These are phyloP conservation scores for Pungitius pungitius DNA, from an alignment of 2,113 vertebrate genomes.

Conservation along the genomic window DNA sequence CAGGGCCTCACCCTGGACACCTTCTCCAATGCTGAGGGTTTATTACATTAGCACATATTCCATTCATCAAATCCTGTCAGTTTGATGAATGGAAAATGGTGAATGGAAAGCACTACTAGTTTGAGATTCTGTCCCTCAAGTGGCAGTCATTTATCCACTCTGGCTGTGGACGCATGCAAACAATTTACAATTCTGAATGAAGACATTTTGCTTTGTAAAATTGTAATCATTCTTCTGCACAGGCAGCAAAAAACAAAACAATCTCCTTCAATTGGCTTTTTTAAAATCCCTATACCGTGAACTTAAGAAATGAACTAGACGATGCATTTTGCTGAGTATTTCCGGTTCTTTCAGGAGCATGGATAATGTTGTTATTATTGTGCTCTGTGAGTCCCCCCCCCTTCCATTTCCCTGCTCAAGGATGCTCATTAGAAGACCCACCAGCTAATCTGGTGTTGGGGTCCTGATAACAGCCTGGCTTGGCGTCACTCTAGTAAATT, in stretches of 20 bases:
- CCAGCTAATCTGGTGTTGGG: constrained; percentile 82
- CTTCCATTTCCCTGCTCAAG: constrained; percentile 69
- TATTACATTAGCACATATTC: not conserved
- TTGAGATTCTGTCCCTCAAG: not conserved
- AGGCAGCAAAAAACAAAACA: not conserved
- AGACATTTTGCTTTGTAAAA: not conserved
- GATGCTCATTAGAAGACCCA: constrained; percentile 81
- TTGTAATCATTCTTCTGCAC: not conserved
- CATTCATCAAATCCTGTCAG: not conserved
- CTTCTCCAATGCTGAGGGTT: not conserved
- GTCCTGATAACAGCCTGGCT: constrained; percentile 81
- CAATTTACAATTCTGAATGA: not conserved
- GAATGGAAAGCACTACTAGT: not conserved
- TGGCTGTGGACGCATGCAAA: not conserved
- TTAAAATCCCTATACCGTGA: constrained; percentile 8
- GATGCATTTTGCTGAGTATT: constrained; percentile 50
- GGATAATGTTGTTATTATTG: constrained; percentile 66
- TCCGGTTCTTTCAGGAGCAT: constrained; percentile 55
- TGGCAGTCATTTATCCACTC: not conserved
- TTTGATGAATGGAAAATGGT: not conserved
- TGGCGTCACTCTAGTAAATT: constrained; percentile 88
- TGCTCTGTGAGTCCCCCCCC: constrained; percentile 41
- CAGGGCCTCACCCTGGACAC: not conserved
- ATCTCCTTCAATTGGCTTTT: not conserved
- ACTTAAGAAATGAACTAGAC: constrained; percentile 26